Base-by-base conservation (phyloP, 2,888 invertebrate genomes). In the Cylindroiulus punctatus region DNA sequence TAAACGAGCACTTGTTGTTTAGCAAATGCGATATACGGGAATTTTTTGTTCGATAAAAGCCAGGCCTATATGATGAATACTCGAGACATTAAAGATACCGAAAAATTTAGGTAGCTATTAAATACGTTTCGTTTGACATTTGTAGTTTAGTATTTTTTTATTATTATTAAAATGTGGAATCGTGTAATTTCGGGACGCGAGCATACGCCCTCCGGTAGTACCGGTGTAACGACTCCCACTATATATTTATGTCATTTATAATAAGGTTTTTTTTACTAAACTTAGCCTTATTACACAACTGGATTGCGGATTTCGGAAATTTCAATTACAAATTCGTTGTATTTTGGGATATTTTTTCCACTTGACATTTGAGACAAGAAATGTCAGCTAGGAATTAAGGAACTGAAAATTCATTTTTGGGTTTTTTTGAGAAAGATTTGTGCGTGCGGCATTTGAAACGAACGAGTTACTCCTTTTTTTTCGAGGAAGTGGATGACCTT, bases 31-130 rank as follows among this genome's bases (percentile, higher is more conserved):
- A 52, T n/a, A 36, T 36, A 57, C 57, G 26, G 65, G 22, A 8
- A 65, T 65, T 65, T 65, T 65, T 65, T 65, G 65, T 65, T 65
- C 65, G 65, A 65, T 65, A 65, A 65, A 65, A 65, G 65, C 65
- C 65, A 2, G 65, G 65, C 65, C 65, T 65, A 65, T 65, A 65
- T 65, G 65, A 65, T 26, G 65, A n/a, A 22, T 65, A 10, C 65
- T 57, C 36, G 65, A 65, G 26, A 65, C 65, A 65, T 65, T 65
- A 65, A 65, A 65, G 65, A 22, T 65, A 65, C 65, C 65, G 65
- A 65, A 65, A 65, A 65, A 65, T 65, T 65, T 65, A 65, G 65
- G 65, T 26, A 65, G 65, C 65, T 22, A 65, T 65, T 65, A 65
- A 65, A 65, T 65, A 65, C 65, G 65, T 65, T 65, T 65, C 65